Percentiles rank a stretch among this genome's conserved stretches.
Evolutionary conservation across 2,888 invertebrate genomes (phyloP).

Genomic region (Catocala sponsa): DNA sequence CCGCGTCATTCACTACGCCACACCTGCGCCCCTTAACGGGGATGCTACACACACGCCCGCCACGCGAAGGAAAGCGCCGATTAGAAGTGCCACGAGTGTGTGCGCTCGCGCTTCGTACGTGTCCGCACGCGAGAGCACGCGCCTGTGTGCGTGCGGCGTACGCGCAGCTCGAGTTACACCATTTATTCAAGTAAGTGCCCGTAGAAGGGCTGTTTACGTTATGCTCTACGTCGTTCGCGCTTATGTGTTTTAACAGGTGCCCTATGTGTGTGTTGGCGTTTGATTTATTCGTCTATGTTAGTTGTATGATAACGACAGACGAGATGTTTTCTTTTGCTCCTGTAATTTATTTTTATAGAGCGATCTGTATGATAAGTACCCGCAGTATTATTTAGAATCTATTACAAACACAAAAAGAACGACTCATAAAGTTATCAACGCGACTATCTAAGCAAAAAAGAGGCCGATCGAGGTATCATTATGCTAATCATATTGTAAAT

Average conservation of each 20-base stretch:
- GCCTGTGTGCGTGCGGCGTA: conserved; percentile 47
- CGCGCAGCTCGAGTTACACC: conserved; percentile 64
- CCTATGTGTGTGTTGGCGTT: conserved; percentile 50
- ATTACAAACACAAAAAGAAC: conserved; percentile 46
- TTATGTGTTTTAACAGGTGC: conserved; percentile 54
- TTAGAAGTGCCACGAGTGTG: conserved; percentile 71
- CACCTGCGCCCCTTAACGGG: conserved; percentile 87
- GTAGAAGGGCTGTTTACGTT: conserved; percentile 69
- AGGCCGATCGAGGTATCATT: too few species aligned
- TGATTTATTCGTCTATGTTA: conserved; percentile 69
- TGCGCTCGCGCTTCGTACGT: conserved; percentile 55
- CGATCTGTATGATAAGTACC: conserved; percentile 66
- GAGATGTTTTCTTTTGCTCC: conserved; percentile 59
- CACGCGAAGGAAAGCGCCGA: conserved; percentile 85
- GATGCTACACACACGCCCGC: conserved; percentile 83
- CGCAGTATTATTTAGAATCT: conserved; percentile 56
- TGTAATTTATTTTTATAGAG: conserved; percentile 58
- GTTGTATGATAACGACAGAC: conserved; percentile 61
- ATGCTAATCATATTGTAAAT: too few species aligned
- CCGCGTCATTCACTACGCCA: conserved; percentile 81
- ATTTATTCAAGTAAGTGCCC: conserved; percentile 69
- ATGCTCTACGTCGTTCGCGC: conserved; percentile 47
- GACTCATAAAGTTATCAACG: conserved; percentile 40
- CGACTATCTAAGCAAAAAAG: conserved; percentile 16
- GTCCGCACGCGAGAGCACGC: conserved; percentile 44